Base-by-base conservation (phyloP, 2,888 invertebrate species). In the Stenotaenia linearis region DNA sequence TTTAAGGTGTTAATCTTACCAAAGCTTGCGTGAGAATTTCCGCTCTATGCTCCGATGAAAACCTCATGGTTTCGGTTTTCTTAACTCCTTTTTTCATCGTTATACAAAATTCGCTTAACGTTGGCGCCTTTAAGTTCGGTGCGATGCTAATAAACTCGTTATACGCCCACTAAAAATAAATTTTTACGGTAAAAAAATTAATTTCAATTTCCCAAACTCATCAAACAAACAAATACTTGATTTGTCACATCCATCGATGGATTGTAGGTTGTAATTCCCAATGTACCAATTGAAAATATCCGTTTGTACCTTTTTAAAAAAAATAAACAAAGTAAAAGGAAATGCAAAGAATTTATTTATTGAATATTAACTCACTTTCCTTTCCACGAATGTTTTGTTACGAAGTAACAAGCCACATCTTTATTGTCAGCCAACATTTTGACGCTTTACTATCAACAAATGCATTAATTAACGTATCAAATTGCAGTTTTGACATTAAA, bases 351-450 rank as follows among this genome's bases (percentile, higher is more conserved):
- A n/a, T n/a, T n/a, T n/a, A n/a, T n/a, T n/a, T n/a, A n/a, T n/a
- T n/a, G 15, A 6, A 10, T 10, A 18, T 28, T 23, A 12, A 50
- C 91, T 89, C 88, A 94, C 93, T 95, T 98, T 86, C 98, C 99
- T 87, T 97, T 98, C 98, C 98, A 99, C 79, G 89, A 96, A 87
- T 97, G 97, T 88, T 99, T 99, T 40, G 95, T 97, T 85, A 98
- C 97, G 85, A 96, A 91, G 88, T 96, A 99, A 86, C 98, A 97
- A 83, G 96, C 94, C 86, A 97, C 91, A 91, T 99, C 98, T 85
- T 93, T 91, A 89, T 97, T 98, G 88, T 97, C 96, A 88, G 93
- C 93, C 86, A 94, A 88, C 83, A 79, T 79, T 69, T 69, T 69
- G 56, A 61, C 78, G 28, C 9, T 21, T 37, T 25, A 28, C n/a